A percentile compares a stretch with the other conserved stretches of the same genome.
Evolutionary conservation across 1,140 invertebrate genomes (phyloP).

Genomic region (Phymastichus coffea): DNA sequence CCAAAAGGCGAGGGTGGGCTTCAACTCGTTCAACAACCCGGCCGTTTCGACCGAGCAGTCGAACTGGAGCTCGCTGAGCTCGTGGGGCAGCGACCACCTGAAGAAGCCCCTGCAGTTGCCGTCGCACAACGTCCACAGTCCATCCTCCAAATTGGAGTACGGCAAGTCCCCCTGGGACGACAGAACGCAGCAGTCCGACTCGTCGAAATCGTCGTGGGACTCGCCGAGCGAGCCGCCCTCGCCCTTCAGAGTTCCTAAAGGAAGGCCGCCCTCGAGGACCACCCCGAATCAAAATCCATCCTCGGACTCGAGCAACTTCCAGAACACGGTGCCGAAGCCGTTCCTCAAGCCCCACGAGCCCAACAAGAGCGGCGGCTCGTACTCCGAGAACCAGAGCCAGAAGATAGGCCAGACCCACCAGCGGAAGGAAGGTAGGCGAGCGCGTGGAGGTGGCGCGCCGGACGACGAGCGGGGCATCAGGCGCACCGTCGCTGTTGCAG

Average conservation of each 20-base stretch:
- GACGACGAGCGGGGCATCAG: too few relatives aligned
- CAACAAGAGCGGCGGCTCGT: constrained; percentile 34
- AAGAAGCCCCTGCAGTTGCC: constrained; percentile 25
- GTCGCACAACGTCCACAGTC: constrained; percentile 15
- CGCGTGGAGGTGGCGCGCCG: too few relatives aligned
- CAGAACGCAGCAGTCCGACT: constrained; percentile 33
- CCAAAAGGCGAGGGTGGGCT: too few relatives aligned
- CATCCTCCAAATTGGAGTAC: constrained; percentile 35
- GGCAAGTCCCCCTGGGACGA: constrained; percentile 33
- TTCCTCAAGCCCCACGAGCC: constrained; percentile 53
- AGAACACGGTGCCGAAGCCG: constrained; percentile 43
- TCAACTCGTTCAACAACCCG: too few relatives aligned
- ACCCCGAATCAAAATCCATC: constrained; percentile 41
- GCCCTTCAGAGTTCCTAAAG: constrained; percentile 66
- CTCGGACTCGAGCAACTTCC: constrained; percentile 37
- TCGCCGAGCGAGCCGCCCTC: constrained; percentile 51
- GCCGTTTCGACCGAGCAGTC: constrained; percentile 11
- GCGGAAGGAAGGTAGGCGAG: too few relatives aligned
- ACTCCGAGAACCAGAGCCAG: constrained; percentile 34
- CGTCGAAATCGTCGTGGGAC: constrained; percentile 40
- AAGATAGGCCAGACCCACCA: too few relatives aligned
- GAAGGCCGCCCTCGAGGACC: constrained; percentile 65
- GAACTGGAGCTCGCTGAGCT: constrained; percentile 21
- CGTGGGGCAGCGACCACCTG: constrained; percentile 4
- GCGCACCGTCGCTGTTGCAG: too few relatives aligned